Evolutionary conservation across 2,797 vertebrate genomes (phyloP).

Genomic region (Mustela erminea): DNA sequence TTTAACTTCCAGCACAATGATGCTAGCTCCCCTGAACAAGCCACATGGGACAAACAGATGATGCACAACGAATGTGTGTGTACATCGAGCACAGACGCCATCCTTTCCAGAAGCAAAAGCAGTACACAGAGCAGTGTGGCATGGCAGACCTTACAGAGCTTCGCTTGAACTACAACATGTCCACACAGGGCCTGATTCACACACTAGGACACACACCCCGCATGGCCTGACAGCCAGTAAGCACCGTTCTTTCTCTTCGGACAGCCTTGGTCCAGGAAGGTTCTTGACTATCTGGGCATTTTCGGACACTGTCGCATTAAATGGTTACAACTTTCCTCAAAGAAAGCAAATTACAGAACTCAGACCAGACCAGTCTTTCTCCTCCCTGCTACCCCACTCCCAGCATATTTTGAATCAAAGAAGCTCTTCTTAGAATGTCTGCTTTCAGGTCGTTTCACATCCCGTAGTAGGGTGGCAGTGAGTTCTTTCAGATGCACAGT

Average conservation of each 20-base stretch:
- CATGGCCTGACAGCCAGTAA: slow-evolving; percentile 10
- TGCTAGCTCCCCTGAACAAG: slow-evolving; percentile 64
- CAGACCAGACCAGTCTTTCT: background rate
- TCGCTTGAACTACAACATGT: slow-evolving; percentile 68
- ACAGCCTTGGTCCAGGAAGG: slow-evolving; percentile 73
- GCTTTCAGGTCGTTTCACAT: background rate
- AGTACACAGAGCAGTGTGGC: slow-evolving; percentile 79
- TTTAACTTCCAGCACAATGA: slow-evolving; percentile 37
- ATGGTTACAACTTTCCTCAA: background rate
- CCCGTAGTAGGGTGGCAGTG: background rate
- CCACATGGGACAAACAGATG: slow-evolving; percentile 66
- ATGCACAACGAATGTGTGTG: slow-evolving; percentile 67
- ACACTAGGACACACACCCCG: slow-evolving; percentile 82
- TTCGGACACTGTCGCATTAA: background rate
- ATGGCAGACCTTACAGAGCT: slow-evolving; percentile 80
- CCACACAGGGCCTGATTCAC: slow-evolving; percentile 87
- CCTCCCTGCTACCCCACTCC: background rate
- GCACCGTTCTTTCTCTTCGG: slow-evolving; percentile 66
- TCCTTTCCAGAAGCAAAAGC: slow-evolving; percentile 85
- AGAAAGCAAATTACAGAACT: background rate
- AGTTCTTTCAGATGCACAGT: background rate
- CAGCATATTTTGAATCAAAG: background rate
- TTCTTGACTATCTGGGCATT: background rate
- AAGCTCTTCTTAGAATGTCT: background rate
- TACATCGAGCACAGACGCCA: slow-evolving; percentile 84